Percentiles rank a stretch among this genome's conserved stretches.
These are phyloP conservation scores for Gambusia holbrooki DNA, from an alignment of 2,113 vertebrate species.

Conservation along the genomic window DNA sequence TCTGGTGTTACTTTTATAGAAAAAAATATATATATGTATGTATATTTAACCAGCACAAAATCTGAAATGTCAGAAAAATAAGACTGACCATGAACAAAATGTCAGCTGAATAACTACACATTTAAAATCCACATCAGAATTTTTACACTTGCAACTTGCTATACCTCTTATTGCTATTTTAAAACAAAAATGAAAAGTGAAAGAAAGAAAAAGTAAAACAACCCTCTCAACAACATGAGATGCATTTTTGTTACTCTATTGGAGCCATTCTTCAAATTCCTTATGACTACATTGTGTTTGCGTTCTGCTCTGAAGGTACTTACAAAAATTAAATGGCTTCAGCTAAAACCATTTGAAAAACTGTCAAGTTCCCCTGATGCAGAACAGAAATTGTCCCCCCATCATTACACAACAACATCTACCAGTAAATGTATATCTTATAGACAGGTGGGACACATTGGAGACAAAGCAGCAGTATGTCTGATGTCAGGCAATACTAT, in stretches of 20 bases:
- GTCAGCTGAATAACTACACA: too few species aligned
- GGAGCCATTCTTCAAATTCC: neutral
- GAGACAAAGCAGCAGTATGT: neutral
- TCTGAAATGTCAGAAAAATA: too few species aligned
- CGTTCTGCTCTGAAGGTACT: constrained; percentile 26
- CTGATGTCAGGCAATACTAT: constrained; percentile 25
- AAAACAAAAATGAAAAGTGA: too few species aligned
- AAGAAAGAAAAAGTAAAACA: too few species aligned
- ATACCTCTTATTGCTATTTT: too few species aligned
- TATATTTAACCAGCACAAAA: too few species aligned
- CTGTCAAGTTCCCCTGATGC: constrained; percentile 20
- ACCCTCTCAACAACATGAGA: too few species aligned
- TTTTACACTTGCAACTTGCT: too few species aligned
- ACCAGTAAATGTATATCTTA: constrained; percentile 20
- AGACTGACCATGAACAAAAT: too few species aligned
- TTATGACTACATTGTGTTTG: constrained; percentile 28
- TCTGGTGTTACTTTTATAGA: too few species aligned
- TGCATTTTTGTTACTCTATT: neutral
- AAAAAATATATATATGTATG: too few species aligned
- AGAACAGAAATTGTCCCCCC: constrained; percentile 35
- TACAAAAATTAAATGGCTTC: constrained; percentile 29
- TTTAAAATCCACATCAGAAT: too few species aligned
- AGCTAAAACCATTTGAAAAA: constrained; percentile 14
- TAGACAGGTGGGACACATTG: constrained; percentile 2
- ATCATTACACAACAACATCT: constrained; percentile 26